Evolutionary conservation across 2,888 invertebrate species (phyloP).

Genomic region (Rhagium mordax): DNA sequence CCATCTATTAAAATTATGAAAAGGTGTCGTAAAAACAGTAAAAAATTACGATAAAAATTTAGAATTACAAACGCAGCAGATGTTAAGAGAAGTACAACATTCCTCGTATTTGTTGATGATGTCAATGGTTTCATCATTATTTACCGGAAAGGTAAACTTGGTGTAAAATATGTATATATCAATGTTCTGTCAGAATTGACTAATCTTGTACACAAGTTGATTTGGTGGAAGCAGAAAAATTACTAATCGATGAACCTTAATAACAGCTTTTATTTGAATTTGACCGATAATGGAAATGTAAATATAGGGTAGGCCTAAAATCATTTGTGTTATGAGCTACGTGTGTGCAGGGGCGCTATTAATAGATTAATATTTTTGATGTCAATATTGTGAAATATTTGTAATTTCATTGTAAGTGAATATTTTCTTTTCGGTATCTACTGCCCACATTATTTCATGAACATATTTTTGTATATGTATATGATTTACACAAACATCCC

Average conservation of each 20-base stretch:
- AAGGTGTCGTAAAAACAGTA: conserved; percentile 7
- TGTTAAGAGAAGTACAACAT: conserved; percentile 6
- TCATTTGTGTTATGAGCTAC: conserved; percentile 25
- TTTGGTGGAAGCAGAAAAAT: conserved; percentile 12
- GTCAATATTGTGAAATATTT: conserved; percentile 16
- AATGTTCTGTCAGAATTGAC: conserved; percentile 3
- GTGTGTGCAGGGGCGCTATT: conserved; percentile 21
- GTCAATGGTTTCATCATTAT: conserved; percentile 16
- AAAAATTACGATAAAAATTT: conserved; percentile 29
- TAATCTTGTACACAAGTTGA: conserved; percentile 16
- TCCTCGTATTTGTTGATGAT: conserved; percentile 18
- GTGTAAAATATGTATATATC: conserved; percentile 16
- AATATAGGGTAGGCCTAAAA: conserved; percentile 29
- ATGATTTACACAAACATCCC: no score
- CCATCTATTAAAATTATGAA: not conserved
- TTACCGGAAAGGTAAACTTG: conserved; percentile 7
- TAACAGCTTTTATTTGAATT: conserved; percentile 26
- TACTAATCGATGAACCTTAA: conserved; percentile 21
- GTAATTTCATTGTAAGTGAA: not conserved
- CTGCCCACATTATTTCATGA: not conserved
- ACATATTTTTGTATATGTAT: no score
- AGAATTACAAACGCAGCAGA: conserved; percentile 19
- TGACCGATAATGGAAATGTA: conserved; percentile 36
- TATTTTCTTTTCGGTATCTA: not conserved
- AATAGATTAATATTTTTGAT: conserved; percentile 19